Conservation (phyloP, 2,797 vertebrate genomes). For the Calcarius lapponicus region DNA sequence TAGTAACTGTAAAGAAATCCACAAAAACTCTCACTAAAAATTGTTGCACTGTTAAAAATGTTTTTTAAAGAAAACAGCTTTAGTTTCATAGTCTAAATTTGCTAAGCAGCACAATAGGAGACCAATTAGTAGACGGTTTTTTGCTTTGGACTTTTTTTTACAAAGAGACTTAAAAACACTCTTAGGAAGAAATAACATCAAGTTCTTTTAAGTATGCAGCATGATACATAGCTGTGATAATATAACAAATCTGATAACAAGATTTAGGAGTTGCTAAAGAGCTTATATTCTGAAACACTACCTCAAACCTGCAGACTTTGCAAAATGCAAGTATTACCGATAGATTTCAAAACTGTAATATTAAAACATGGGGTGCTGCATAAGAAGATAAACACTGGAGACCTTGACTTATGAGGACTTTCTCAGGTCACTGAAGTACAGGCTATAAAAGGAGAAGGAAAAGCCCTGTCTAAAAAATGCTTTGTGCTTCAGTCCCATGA, state of each 20-base stretch:
- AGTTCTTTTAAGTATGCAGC: neutral
- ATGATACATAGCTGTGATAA: neutral
- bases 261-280: neutral
- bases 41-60: rapidly evolving
- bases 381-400: neutral
- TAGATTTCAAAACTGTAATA: neutral
- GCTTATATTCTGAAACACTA: neutral
- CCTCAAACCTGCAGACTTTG: neutral
- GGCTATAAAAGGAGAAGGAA: neutral
- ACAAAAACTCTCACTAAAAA: neutral
- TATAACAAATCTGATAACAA: neutral
- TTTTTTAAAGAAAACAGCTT: neutral
- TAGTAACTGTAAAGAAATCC: neutral
- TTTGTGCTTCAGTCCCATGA: neutral
- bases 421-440: neutral
- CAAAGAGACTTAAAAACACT: neutral
- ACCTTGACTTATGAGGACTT: neutral
- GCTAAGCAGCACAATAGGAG: neutral
- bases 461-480: neutral
- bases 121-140: rapidly evolving
- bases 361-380: neutral
- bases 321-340: neutral
- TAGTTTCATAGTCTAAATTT: neutral
- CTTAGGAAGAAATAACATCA: neutral
- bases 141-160: neutral